A percentile compares a stretch with the other conserved stretches of the same genome.
Conservation (phyloP, 2,888 invertebrate species). For the Polia nebulosa region DNA sequence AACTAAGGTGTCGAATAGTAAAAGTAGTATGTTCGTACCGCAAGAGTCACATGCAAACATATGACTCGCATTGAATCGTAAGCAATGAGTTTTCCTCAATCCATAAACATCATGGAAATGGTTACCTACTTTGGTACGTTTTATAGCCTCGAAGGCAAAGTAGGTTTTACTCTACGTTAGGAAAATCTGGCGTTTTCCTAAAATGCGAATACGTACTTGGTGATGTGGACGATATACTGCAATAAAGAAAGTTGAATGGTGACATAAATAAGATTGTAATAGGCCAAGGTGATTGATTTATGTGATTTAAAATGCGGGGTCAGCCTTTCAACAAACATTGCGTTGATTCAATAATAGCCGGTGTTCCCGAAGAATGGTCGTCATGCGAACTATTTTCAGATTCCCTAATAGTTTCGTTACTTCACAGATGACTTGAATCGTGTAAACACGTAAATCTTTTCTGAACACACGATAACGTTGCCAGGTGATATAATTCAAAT, state of each 20-base stretch:
- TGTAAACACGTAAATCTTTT: slow-evolving; percentile 51
- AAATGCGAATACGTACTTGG: neutral
- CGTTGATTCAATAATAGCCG: slow-evolving; percentile 27
- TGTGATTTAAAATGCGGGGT: neutral
- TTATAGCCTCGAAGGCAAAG: neutral
- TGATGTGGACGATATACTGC: no score
- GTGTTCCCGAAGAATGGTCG: slow-evolving; percentile 20
- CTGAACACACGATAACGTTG: slow-evolving; percentile 70
- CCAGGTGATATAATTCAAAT: slow-evolving; percentile 80
- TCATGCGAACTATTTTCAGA: slow-evolving; percentile 36
- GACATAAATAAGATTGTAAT: slow-evolving; percentile 6
- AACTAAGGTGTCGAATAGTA: neutral
- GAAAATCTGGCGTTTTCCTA: neutral
- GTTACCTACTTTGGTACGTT: slow-evolving; percentile 9
- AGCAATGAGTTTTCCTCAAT: slow-evolving; percentile 43
- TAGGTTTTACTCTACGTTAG: neutral
- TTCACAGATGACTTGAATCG: slow-evolving; percentile 29
- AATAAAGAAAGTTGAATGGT: neutral
- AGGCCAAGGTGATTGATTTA: slow-evolving; percentile 25
- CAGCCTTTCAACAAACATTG: slow-evolving; percentile 12
- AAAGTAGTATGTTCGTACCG: neutral
- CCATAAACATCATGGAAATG: slow-evolving; percentile 43
- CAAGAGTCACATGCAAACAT: slow-evolving; percentile 12
- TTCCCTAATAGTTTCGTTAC: slow-evolving; percentile 18
- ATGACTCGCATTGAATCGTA: slow-evolving; percentile 27